Conservation (phyloP, 2,888 invertebrate genomes). For the Cylloceria caligata region DNA sequence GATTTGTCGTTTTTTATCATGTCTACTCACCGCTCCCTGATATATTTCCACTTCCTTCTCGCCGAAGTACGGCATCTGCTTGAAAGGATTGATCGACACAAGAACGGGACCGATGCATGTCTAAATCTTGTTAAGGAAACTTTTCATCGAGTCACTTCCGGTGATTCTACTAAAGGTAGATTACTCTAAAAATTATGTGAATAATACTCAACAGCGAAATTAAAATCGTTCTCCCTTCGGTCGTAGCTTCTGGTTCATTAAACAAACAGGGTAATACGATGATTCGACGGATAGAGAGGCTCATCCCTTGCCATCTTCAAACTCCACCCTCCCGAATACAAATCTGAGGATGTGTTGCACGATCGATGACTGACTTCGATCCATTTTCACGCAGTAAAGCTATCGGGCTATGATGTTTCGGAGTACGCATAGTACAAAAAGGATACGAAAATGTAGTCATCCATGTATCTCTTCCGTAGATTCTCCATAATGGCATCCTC, state of each 20-base stretch:
- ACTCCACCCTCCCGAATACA: conserved; percentile 10
- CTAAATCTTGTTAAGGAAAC: conserved; percentile 82
- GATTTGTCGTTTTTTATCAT: neutral
- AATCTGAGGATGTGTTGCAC: conserved; percentile 5
- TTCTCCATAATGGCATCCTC: conserved; percentile 89
- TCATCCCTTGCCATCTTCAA: neutral
- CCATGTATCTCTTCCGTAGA: conserved; percentile 88
- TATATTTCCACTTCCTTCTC: conserved; percentile 87
- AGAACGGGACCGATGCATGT: conserved; percentile 89
- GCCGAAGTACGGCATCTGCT: conserved; percentile 88
- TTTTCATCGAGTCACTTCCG: conserved; percentile 39
- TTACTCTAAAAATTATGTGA: neutral
- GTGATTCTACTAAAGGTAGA: too few species aligned
- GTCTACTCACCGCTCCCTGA: conserved; percentile 86
- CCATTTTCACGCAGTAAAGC: conserved; percentile 20
- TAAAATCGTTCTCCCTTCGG: neutral
- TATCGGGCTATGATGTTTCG: neutral
- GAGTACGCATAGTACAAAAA: conserved; percentile 70
- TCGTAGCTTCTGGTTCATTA: conserved; percentile 27
- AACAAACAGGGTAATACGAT: conserved; percentile 9
- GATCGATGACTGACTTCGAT: neutral
- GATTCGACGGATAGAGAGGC: conserved; percentile 12
- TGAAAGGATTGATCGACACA: conserved; percentile 88
- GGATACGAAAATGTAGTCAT: conserved; percentile 89
- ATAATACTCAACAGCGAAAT: conserved; percentile 18